Evolutionary conservation across 1,140 invertebrate species (phyloP).

Genomic region (Manduca sexta): DNA sequence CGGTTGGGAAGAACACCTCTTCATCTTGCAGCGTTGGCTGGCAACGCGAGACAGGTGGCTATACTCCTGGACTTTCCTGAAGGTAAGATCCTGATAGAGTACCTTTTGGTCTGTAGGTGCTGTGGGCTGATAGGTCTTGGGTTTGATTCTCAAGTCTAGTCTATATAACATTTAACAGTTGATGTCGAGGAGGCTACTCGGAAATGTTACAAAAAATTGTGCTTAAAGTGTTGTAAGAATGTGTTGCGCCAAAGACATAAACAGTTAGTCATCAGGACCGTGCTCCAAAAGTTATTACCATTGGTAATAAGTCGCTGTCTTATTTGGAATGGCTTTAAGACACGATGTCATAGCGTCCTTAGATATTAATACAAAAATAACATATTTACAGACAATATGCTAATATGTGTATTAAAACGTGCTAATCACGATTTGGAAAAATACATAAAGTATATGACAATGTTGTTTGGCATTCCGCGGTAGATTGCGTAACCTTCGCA

Average conservation of each 20-base stretch:
- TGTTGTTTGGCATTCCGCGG: too few relatives aligned
- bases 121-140: not conserved
- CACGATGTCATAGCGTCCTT: too few relatives aligned
- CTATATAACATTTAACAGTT: not conserved
- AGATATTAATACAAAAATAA: too few relatives aligned
- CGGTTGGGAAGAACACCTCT: conserved; percentile 33
- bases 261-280: too few relatives aligned
- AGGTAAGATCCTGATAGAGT: conserved; percentile 4
- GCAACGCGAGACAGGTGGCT: conserved; percentile 29
- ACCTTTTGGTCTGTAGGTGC: not conserved
- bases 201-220: not conserved
- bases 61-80: conserved; percentile 26
- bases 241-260: not conserved
- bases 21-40: conserved; percentile 43
- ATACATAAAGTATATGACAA: too few relatives aligned
- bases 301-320: too few relatives aligned
- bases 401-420: too few relatives aligned
- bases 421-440: too few relatives aligned
- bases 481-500: too few relatives aligned
- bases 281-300: too few relatives aligned
- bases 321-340: too few relatives aligned
- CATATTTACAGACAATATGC: too few relatives aligned
- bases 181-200: not conserved
- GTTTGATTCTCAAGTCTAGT: not conserved
- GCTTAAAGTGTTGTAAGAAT: not conserved